Base-by-base conservation (phyloP, 1,140 invertebrate genomes). In the Atta colombica region DNA sequence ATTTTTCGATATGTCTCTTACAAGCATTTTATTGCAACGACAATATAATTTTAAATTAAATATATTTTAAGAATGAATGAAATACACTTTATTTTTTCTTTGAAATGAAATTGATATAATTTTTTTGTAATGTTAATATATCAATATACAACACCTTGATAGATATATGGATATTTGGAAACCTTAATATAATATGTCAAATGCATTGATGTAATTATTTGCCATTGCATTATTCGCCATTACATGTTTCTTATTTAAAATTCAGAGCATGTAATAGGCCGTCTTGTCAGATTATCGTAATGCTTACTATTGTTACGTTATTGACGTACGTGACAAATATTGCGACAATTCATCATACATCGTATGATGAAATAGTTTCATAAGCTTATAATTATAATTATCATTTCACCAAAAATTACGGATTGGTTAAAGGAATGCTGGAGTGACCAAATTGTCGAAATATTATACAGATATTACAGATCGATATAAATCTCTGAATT, bases 291-390 rank as follows among this genome's bases (percentile, higher is more conserved):
- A 4, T 71, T 71, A 71, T 71, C 45, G 16, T 71, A 49, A 71
- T 51, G n/a, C 35, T 71, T 28, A 51, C 35, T 72, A n/a, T 28
- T 72, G 69, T 72, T 72, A 53, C 25, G 3, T 51, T 51, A 8
- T 28, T 72, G 39, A 51, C 10, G 28, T 51, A 53, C 16, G 69
- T 72, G 16, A 53, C 8, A 2, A 53, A 28, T 25, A 51, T 53
- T 72, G 16, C 25, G 25, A 28, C 18, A 72, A 31, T 53, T 71
- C n/a, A 28, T 66, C 35, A 12, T 21, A 68, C 21, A 5, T 69
- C 2, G 4, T 69, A 21, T 69, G 5, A 69, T 14, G n/a, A 69
- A 45, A 68, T 45, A 68, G 10, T 68, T 68, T 68, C 0, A n/a
- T 39, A 14, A 45, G 4, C 8, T 7, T 35, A 35, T 5, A 35